Conservation (phyloP, 2,888 invertebrate species). For the Dynastes tityus region DNA sequence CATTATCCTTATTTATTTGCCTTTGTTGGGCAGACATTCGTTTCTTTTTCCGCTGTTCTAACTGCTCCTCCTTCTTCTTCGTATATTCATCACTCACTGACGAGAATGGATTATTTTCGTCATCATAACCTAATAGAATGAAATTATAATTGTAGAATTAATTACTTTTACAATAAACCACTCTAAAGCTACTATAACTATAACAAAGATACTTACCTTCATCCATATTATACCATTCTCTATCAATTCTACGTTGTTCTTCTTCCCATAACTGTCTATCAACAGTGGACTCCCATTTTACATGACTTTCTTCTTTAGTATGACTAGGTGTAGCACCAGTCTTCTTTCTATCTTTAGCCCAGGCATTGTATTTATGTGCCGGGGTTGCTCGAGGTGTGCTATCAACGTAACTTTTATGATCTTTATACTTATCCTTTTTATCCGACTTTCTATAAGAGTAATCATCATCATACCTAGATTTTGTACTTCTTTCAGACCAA, state of each 20-base stretch:
- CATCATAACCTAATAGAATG: constrained; percentile 79
- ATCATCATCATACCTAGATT: constrained; percentile 61
- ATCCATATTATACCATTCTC: constrained; percentile 98
- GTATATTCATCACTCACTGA: constrained; percentile 93
- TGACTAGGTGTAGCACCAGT: constrained; percentile 78
- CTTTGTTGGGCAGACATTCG: constrained; percentile 95
- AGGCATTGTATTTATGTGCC: constrained; percentile 86
- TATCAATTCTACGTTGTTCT: constrained; percentile 90
- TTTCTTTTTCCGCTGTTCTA: constrained; percentile 92
- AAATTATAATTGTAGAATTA: no score
- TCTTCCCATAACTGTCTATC: constrained; percentile 91
- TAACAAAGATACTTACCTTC: constrained; percentile 74
- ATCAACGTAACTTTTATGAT: constrained; percentile 70
- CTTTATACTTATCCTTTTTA: constrained; percentile 60
- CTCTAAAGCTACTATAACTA: no score
- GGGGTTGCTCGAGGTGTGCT: constrained; percentile 90
- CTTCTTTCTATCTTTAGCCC: constrained; percentile 80
- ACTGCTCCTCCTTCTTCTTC: constrained; percentile 92
- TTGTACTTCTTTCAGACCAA: constrained; percentile 67
- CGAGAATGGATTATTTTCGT: constrained; percentile 94
- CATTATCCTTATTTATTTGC: constrained; percentile 98
- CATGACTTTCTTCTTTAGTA: constrained; percentile 69
- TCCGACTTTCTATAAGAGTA: constrained; percentile 69
- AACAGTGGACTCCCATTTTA: constrained; percentile 78
- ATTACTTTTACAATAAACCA: no score